phyloP scores from a whole-genome alignment of 2,888 invertebrate genomes.

The Melieria picta region DNA sequence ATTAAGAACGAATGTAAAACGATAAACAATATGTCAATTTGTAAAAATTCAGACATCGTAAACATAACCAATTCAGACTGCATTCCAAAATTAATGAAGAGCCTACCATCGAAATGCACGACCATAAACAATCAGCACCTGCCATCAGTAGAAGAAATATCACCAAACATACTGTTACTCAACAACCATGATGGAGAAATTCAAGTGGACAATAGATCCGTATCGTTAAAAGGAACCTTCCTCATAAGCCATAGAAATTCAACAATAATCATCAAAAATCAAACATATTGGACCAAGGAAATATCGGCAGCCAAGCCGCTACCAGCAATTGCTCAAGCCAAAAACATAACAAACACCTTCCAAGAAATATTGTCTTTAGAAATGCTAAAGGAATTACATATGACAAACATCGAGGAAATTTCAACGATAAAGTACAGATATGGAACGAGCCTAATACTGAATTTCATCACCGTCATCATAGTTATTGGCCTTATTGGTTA shows the following conservation, averaged over 20 bases:
- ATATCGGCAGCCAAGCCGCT: not conserved
- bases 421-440: conserved; percentile 15
- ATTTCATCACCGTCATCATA: conserved; percentile 16
- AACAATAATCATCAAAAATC: not conserved
- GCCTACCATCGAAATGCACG: conserved; percentile 4
- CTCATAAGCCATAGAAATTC: not conserved
- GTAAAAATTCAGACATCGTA: not conserved
- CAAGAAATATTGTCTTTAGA: conserved; percentile 16
- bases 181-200: conserved; percentile 19
- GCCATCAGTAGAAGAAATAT: conserved; percentile 19
- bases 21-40: not conserved
- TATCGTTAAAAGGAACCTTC: not conserved
- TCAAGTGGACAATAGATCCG: not conserved
- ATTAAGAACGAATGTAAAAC: not conserved
- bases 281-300: not conserved
- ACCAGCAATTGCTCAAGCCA: conserved; percentile 15
- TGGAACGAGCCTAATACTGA: conserved; percentile 11
- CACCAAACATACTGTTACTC: conserved; percentile 21
- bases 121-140: not conserved
- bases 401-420: conserved; percentile 19
- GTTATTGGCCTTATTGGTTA: not conserved
- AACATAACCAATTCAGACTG: not conserved
- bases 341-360: conserved; percentile 17
- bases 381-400: conserved; percentile 15
- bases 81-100: not conserved